Conservation (phyloP, 2,888 invertebrate species). For the Limulus polyphemus region DNA sequence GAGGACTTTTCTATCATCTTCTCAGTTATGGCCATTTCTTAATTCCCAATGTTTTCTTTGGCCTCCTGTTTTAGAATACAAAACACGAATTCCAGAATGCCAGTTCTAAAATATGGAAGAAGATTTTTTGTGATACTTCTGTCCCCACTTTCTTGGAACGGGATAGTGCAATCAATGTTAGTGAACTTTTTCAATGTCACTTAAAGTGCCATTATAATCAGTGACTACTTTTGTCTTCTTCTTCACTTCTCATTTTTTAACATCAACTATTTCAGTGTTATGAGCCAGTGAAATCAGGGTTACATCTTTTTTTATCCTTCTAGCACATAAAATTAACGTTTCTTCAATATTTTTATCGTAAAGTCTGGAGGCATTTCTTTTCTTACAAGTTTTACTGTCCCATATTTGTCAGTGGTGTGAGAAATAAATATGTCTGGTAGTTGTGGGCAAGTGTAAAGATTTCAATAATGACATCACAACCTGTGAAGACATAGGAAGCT, state of each 20-base stretch:
- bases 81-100: slow-evolving; percentile 7
- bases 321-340: slow-evolving; percentile 6
- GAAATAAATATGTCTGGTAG: slow-evolving; percentile 2
- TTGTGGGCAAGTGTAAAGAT: slow-evolving; percentile 4
- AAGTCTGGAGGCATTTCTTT: slow-evolving; percentile 13
- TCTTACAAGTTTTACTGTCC: slow-evolving; percentile 18
- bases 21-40: slow-evolving; percentile 4
- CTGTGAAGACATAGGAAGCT: slow-evolving; percentile 6
- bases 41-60: slow-evolving; percentile 3
- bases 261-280: slow-evolving; percentile 1
- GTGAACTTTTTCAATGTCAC: slow-evolving; percentile 7
- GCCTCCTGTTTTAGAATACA: slow-evolving; percentile 6
- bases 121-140: slow-evolving; percentile 10
- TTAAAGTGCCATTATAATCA: slow-evolving; percentile 7
- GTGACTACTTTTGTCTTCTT: slow-evolving; percentile 9
- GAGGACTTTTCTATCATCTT: slow-evolving; percentile 7
- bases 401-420: slow-evolving; percentile 18
- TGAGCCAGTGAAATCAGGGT: slow-evolving; percentile 4
- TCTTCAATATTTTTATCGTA: slow-evolving; percentile 11
- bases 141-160: slow-evolving; percentile 8
- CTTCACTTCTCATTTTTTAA: background rate
- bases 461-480: slow-evolving; percentile 11
- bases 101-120: slow-evolving; percentile 8
- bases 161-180: slow-evolving; percentile 7
- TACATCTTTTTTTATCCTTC: slow-evolving; percentile 12